Evolutionary conservation across 2,888 invertebrate genomes (phyloP), one percentile per base, ranked within the genome.

Genomic region (Lysandra bellargus): DNA sequence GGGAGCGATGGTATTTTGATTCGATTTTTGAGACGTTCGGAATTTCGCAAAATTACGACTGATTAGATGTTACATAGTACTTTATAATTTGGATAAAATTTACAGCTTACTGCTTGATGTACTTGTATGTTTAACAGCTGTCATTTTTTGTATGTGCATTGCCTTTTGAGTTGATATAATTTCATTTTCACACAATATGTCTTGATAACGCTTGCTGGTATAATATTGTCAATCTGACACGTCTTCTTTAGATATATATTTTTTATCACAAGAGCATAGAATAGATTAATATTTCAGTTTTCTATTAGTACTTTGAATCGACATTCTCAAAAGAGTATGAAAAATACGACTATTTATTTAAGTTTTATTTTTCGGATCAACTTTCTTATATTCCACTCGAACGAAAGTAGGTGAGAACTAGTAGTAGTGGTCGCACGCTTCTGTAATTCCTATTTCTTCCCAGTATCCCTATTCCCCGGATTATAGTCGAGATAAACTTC

Each of bases 381-480:
- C 17, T 61, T 61, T n/a, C 57, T 17, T 5, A 57, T 2, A 61
- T n/a, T 1, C n/a, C n/a, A 61, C 23, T 61, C 61, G 61, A 61
- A 61, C n/a, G 17, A 17, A 14, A 17, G 4, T 57, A 17, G 1
- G 14, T 57, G 57, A 57, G 57, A 73, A 78, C 14, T 60, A 1
- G 37, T 78, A n/a, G 78, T 80, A 78, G 40, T 72, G 30, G 14
- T 49, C 23, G n/a, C 23, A 9, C 76, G 49, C 76, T 49, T 33
- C 53, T 76, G 76, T 33, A 76, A 53, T 57, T 76, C 76, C 53
- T 57, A 37, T 76, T 76, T 76, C 76, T 76, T 76, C 53, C 76
- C 30, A 53, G 76, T 53, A 53, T 76, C 33, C 69, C 33, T 69
- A 69, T 40, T 79, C 37, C 73, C 57, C 78, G 72, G 57, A 53